Conservation (phyloP, 2,113 vertebrate species). For the Micromys minutus region DNA sequence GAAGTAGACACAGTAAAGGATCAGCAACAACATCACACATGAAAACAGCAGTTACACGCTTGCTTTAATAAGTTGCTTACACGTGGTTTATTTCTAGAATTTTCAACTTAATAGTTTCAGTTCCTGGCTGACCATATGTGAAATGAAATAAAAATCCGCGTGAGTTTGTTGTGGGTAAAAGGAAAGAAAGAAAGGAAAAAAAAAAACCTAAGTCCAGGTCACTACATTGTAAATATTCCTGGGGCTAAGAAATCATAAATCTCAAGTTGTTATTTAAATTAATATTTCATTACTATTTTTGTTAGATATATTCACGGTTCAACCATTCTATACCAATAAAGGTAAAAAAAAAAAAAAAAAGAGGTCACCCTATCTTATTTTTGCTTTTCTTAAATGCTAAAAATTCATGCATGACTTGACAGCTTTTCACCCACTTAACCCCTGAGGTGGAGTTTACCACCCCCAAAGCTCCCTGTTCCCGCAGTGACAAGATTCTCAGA, state of each 20-base stretch:
- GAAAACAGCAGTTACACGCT: not conserved
- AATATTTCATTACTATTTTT: not conserved
- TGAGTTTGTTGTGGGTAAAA: not conserved
- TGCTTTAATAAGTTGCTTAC: not conserved
- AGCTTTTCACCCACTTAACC: not conserved
- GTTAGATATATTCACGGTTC: not conserved
- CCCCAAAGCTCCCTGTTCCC: not conserved
- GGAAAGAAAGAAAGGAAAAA: not conserved
- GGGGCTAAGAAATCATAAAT: not conserved
- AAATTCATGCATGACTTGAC: not conserved
- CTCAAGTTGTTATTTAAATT: not conserved
- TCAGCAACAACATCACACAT: not conserved
- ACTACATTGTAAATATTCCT: not conserved
- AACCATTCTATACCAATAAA: not conserved
- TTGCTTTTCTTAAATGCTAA: not conserved
- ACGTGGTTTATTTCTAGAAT: not conserved
- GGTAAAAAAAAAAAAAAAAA: too few relatives aligned
- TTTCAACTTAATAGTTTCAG: not conserved
- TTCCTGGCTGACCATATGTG: not conserved
- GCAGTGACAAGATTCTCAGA: not conserved
- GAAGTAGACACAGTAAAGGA: not conserved
- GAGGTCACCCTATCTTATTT: not conserved
- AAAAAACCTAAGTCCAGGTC: conserved; percentile 8
- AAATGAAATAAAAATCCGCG: not conserved
- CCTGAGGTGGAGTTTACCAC: not conserved